These are phyloP conservation scores for Syrista parreyssii DNA, from an alignment of 2,888 invertebrate species.

Conservation along the genomic window DNA sequence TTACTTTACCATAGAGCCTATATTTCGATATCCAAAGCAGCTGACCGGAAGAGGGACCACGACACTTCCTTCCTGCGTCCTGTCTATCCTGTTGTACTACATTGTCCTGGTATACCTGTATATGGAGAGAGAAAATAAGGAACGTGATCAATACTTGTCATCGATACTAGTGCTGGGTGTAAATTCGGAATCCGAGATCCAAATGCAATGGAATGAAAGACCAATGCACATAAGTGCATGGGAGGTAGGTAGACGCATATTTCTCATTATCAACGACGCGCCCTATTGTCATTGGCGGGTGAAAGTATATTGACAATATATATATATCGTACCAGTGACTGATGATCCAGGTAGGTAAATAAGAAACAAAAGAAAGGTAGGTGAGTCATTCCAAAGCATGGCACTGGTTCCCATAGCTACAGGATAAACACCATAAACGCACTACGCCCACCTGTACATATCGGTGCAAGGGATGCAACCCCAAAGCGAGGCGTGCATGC, in stretches of 20 bases:
- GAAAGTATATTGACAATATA: not conserved
- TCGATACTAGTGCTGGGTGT: conserved; percentile 31
- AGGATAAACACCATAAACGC: conserved; percentile 30
- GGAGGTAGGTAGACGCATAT: not conserved
- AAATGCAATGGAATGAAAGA: not conserved
- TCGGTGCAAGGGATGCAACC: conserved; percentile 24
- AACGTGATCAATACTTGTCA: conserved; percentile 42
- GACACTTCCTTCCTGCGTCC: conserved; percentile 64
- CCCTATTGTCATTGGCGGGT: not conserved
- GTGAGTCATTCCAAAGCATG: conserved; percentile 23
- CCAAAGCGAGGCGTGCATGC: not conserved
- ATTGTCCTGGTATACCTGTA: conserved; percentile 12
- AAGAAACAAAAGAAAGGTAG: conserved; percentile 8
- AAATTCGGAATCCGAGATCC: not conserved
- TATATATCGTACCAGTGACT: not conserved
- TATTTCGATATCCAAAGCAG: conserved; percentile 53
- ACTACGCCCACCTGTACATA: conserved; percentile 39
- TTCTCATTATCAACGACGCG: not conserved
- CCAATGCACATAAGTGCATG: not conserved
- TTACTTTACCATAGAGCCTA: conserved; percentile 58
- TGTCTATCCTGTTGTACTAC: conserved; percentile 21
- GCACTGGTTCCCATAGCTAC: conserved; percentile 37
- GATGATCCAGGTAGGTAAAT: not conserved
- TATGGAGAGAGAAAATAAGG: not conserved
- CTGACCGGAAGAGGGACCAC: conserved; percentile 64